These are phyloP conservation scores for Folsomia manolachei DNA, from an alignment of 2,888 invertebrate species.

Conservation along the genomic window DNA sequence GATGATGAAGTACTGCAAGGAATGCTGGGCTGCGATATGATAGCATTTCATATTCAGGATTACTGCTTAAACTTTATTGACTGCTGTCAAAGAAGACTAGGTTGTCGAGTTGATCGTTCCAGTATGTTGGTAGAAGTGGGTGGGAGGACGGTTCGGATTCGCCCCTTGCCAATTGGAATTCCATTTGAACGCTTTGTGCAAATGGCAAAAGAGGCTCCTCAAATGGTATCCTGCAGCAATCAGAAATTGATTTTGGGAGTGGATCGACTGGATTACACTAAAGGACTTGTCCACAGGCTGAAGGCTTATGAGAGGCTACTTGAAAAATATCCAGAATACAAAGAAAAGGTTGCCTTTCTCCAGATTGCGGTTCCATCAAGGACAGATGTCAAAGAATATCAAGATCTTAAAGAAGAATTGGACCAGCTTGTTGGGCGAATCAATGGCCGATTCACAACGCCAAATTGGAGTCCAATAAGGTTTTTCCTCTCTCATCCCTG, in stretches of 20 bases:
- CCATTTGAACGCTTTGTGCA: constrained; percentile 82
- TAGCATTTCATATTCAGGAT: constrained; percentile 86
- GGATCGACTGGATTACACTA: constrained; percentile 85
- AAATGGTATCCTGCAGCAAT: constrained; percentile 59
- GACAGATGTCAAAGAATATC: constrained; percentile 85
- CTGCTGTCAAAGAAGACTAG: constrained; percentile 77
- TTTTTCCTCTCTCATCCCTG: too few relatives aligned
- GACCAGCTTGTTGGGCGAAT: constrained; percentile 84
- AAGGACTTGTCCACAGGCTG: constrained; percentile 78
- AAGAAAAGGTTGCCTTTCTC: constrained; percentile 70
- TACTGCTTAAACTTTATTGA: constrained; percentile 89
- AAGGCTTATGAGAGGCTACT: constrained; percentile 78
- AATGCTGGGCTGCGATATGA: constrained; percentile 88
- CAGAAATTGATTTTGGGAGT: constrained; percentile 80
- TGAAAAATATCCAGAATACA: constrained; percentile 80
- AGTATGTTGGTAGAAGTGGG: constrained; percentile 79
- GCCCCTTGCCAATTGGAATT: constrained; percentile 84
- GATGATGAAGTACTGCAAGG: constrained; percentile 91
- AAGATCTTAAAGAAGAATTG: constrained; percentile 84
- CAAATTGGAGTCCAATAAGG: constrained; percentile 90
- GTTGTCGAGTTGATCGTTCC: constrained; percentile 83
- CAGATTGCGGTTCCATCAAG: constrained; percentile 86
- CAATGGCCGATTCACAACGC: constrained; percentile 83
- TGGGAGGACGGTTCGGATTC: constrained; percentile 76
- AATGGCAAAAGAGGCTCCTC: constrained; percentile 64